These are phyloP conservation scores for Brachynemurus nebulosus DNA, from an alignment of 2,888 invertebrate species.

Conservation along the genomic window DNA sequence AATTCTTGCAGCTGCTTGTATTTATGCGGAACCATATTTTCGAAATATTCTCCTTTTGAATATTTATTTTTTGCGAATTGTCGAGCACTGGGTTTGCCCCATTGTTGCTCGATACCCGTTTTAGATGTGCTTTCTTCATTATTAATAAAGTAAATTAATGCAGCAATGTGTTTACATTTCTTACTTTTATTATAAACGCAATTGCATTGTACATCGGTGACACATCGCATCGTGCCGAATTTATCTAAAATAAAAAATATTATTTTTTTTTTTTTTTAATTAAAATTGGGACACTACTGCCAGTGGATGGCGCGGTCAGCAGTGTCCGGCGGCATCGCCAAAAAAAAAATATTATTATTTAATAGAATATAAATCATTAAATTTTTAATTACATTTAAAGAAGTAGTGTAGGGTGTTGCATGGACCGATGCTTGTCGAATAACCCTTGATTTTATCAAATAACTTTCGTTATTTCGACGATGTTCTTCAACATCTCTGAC, in stretches of 20 bases:
- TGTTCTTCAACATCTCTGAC: slow-evolving; percentile 14
- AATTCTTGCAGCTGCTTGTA: background rate
- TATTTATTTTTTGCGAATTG: background rate
- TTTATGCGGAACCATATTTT: background rate
- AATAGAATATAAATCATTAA: too few species aligned
- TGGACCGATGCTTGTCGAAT: slow-evolving; percentile 13
- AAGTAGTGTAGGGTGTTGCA: slow-evolving; percentile 9
- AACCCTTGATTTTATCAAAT: slow-evolving; percentile 10
- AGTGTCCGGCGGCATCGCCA: too few species aligned
- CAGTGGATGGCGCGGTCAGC: too few species aligned
- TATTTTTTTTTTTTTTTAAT: too few species aligned
- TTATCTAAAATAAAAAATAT: too few species aligned
- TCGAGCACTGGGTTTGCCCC: background rate
- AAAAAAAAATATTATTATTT: too few species aligned
- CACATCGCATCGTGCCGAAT: too few species aligned
- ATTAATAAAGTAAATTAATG: background rate
- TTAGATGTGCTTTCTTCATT: background rate
- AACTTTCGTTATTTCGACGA: slow-evolving; percentile 11
- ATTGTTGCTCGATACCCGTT: background rate
- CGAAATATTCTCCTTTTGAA: background rate
- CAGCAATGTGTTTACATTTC: background rate
- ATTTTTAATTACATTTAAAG: slow-evolving; percentile 12
- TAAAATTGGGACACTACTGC: too few species aligned
- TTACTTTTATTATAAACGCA: background rate
- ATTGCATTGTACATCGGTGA: too few species aligned